Evolutionary conservation across 2,113 vertebrate genomes (phyloP), one percentile per base, ranked within the genome.

Genomic region (Ivindomyrus marchei): DNA sequence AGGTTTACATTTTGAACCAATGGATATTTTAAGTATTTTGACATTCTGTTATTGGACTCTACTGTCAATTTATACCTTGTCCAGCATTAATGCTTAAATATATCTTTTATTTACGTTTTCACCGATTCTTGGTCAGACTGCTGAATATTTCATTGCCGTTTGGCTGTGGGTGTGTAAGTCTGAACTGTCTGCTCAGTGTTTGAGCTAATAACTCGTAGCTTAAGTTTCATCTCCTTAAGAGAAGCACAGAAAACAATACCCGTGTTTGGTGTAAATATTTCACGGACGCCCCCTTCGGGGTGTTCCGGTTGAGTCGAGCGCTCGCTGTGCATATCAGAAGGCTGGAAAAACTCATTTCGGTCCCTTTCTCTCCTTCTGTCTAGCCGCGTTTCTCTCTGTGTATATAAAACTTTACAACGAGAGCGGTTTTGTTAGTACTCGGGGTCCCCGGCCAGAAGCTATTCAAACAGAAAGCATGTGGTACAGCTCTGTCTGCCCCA

Each of bases 21-120:
- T 47, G 74, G 36, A 42, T 91, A 80, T 91, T 92, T 90, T 19
- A 53, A 42, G 88, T 88, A 87, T 89, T 90, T 87, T 90, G 77
- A 85, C 19, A 24, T 47, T 45, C 45, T 85, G 45, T 85, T 47
- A 85, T 85, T 85, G 39, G 45, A 47, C 39, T 85, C 45, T 47
- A 46, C 21, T 47, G 83, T n/a, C 83, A 47, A 47, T 47, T 85
- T 80, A 80, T 39, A n/a, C 45, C 21, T 47, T 46, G 39, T 85
- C 45, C 39, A 85, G 39, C 39, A 46, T 47, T 9, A 85, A 45
- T 85, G 8, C 39, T 45, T 47, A 47, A 85, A 85, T 47, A 42
- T 85, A 85, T 47, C 39, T 85, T 85, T 85, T 85, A 85, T 47
- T 84, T 45, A 84, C 21, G 36, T 46, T 47, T 46, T 85, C 9